Evolutionary conservation across 2,888 invertebrate species (phyloP), one percentile per base, ranked within the genome.

Genomic region (Drosophila meridiana): DNA sequence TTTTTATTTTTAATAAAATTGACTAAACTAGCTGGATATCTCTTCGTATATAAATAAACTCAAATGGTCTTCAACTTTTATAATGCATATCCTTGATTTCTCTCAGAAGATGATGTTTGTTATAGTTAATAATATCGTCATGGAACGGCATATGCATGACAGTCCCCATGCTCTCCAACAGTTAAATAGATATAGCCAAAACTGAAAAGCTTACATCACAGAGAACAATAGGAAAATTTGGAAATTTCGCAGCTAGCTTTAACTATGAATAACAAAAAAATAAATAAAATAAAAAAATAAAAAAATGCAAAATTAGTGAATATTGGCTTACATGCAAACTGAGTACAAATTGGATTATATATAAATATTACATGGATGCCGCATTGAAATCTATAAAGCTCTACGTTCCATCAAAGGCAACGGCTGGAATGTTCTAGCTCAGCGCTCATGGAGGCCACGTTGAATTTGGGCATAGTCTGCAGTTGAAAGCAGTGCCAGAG

Each of bases 401-500:
- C 20, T 32, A 32, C 28, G n/a, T 32, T 68, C 48, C 43, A 72
- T 59, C 78, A 73, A 77, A 60, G 65, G 60, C 56, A 62, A 14
- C 50, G 36, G 11, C 13, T 13, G 28, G 38, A 40, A 28, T 40
- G 55, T 28, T 40, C 38, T 38, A 55, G 14, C 38, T 26, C 4
- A 36, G 55, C 28, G 36, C 38, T 8, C 20, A 28, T 26, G 9
- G 45, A 28, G 42, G 47, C 11, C 47, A 43, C 42, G 26, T 55
- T 55, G 43, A 40, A 75, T 50, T 60, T 62, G 61, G 64, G 63
- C 62, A 65, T 30, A 45, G 61, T 76, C 81, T 77, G 73, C 57
- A 69, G 65, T 63, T 81, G 81, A 78, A 78, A 78, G 78, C 73
- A 63, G 73, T 73, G 78, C 38, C 56, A 69, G 28, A 36, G 73